Conservation (phyloP, 2,113 vertebrate genomes). For the Petromus typicus region DNA sequence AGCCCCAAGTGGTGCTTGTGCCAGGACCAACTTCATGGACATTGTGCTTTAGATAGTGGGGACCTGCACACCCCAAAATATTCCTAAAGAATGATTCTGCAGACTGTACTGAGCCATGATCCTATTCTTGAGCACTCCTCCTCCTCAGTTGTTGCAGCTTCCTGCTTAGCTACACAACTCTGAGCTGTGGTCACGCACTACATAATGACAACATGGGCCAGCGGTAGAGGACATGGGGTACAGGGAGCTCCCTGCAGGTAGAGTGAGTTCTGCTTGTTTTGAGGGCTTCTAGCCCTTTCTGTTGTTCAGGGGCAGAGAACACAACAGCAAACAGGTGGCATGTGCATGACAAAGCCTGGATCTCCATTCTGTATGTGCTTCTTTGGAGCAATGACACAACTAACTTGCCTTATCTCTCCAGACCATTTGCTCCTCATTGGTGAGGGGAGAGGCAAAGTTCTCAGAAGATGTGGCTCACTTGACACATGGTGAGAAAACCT, state of each 20-base stretch:
- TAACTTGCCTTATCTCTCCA: background rate
- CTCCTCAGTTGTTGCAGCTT: background rate
- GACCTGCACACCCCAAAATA: background rate
- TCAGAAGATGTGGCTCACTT: background rate
- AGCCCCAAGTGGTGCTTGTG: background rate
- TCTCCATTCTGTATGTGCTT: background rate
- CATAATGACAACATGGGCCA: background rate
- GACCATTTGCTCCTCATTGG: background rate
- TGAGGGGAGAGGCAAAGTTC: background rate
- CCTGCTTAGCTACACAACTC: conserved; percentile 48
- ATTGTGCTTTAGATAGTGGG: background rate
- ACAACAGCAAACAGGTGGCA: background rate
- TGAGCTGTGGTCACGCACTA: background rate
- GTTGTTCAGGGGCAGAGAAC: background rate
- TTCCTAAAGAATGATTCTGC: background rate
- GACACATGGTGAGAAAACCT: background rate
- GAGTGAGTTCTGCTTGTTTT: conserved; percentile 68
- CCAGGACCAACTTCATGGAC: background rate
- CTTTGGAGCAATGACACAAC: too few relatives aligned
- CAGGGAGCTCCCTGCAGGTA: conserved; percentile 19
- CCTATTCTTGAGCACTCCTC: background rate
- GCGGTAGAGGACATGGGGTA: background rate
- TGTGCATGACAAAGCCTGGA: background rate
- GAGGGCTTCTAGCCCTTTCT: conserved; percentile 48
- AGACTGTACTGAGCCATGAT: background rate